Percentiles rank a stretch among this genome's conserved stretches.
These are phyloP conservation scores for Biston stratarius DNA, from an alignment of 2,888 invertebrate genomes.

Conservation along the genomic window DNA sequence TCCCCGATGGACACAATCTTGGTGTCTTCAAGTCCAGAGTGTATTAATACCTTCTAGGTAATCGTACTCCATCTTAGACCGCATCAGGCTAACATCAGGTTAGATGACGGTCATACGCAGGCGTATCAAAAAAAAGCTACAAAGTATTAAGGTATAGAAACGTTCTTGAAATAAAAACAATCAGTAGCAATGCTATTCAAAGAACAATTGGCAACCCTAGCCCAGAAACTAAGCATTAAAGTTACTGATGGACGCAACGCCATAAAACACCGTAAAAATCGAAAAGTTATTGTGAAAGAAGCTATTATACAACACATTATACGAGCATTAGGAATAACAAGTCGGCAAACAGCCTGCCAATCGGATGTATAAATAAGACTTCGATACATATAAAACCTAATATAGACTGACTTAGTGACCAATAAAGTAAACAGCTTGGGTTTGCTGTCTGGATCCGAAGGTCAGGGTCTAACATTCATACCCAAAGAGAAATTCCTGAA, in stretches of 20 bases:
- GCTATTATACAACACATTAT: constrained; percentile 52
- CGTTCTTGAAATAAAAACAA: no score
- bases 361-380: constrained; percentile 31
- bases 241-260: constrained; percentile 37
- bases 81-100: no score
- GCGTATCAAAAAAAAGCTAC: no score
- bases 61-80: no score
- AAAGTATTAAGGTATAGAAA: no score
- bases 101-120: no score
- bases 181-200: no score
- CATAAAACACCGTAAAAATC: constrained; percentile 46
- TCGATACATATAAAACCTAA: constrained; percentile 24
- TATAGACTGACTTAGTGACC: constrained; percentile 28
- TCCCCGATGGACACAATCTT: no score
- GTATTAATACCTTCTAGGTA: no score
- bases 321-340: constrained; percentile 49
- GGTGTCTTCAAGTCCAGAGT: no score
- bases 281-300: constrained; percentile 47
- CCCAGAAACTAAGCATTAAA: constrained; percentile 37
- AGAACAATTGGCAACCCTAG: no score
- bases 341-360: constrained; percentile 36
- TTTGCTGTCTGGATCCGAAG: constrained; percentile 21
- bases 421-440: constrained; percentile 21
- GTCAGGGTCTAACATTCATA: constrained; percentile 18
- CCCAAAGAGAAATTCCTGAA: constrained; percentile 9